These are phyloP conservation scores for Euzetes globulus DNA, from an alignment of 2,888 invertebrate genomes.

Conservation along the genomic window DNA sequence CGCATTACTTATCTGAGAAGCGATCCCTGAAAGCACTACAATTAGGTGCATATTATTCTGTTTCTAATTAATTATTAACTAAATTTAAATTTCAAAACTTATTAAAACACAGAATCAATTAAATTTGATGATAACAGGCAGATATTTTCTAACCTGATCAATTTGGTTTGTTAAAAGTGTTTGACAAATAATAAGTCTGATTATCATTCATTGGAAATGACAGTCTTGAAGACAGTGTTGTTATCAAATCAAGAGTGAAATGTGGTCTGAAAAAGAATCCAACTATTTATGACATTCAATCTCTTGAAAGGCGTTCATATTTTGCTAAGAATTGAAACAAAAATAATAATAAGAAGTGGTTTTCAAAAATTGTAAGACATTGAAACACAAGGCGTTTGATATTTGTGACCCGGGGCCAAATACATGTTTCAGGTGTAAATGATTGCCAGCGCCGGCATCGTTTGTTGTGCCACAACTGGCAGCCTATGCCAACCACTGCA, in stretches of 20 bases:
- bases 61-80: no score
- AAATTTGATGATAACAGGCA: no score
- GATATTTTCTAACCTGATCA: no score
- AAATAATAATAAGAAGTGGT: background rate
- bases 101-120: no score
- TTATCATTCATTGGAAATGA: background rate
- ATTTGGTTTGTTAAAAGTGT: no score
- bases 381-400: constrained; percentile 7
- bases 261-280: background rate
- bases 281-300: no score
- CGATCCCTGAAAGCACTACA: no score
- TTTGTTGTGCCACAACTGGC: background rate
- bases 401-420: background rate
- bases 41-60: no score
- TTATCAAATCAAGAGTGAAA: background rate
- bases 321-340: no score
- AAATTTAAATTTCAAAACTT: no score
- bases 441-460: background rate
- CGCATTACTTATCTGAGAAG: no score
- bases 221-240: background rate
- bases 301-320: no score
- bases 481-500: background rate
- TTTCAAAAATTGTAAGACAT: background rate
- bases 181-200: background rate
- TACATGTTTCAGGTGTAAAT: constrained; percentile 3